Percentiles rank a stretch among this genome's conserved stretches.
phyloP scores from a whole-genome alignment of 2,888 invertebrate genomes.

The Leptopilina syphax region DNA sequence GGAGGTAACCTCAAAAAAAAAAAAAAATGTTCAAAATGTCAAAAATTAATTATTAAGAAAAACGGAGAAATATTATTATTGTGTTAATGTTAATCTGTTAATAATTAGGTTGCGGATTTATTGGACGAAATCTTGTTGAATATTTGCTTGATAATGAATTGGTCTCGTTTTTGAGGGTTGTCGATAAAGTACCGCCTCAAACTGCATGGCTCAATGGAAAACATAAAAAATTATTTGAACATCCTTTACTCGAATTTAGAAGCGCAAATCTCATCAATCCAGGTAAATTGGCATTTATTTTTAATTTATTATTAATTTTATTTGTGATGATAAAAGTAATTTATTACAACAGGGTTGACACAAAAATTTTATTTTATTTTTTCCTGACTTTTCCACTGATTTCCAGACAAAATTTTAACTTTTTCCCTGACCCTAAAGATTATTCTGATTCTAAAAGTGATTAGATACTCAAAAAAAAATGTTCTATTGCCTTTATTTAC shows the following conservation, averaged over 20 bases:
- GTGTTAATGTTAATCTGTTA: constrained; percentile 52
- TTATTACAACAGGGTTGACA: too few species aligned
- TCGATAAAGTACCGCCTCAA: constrained; percentile 96
- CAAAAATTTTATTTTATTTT: too few species aligned
- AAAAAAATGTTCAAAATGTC: neutral
- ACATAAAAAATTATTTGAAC: constrained; percentile 86
- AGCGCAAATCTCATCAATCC: constrained; percentile 94
- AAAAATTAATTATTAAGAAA: neutral
- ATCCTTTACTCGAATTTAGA: constrained; percentile 89
- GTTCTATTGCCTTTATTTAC: too few species aligned
- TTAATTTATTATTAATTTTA: constrained; percentile 16
- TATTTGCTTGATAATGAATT: constrained; percentile 88
- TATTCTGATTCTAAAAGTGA: too few species aligned
- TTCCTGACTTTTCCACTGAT: too few species aligned
- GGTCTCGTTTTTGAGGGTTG: constrained; percentile 86
- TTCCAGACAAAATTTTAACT: too few species aligned
- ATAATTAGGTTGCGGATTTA: constrained; percentile 92
- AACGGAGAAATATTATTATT: neutral
- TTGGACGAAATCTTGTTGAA: constrained; percentile 91
- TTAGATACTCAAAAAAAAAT: too few species aligned
- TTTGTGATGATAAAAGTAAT: too few species aligned
- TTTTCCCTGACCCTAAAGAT: too few species aligned
- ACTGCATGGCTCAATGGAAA: constrained; percentile 91
- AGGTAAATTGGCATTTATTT: constrained; percentile 78
- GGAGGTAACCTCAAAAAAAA: constrained; percentile 65